Conservation (phyloP, 2,113 vertebrate genomes). For the Pipra filicauda region DNA sequence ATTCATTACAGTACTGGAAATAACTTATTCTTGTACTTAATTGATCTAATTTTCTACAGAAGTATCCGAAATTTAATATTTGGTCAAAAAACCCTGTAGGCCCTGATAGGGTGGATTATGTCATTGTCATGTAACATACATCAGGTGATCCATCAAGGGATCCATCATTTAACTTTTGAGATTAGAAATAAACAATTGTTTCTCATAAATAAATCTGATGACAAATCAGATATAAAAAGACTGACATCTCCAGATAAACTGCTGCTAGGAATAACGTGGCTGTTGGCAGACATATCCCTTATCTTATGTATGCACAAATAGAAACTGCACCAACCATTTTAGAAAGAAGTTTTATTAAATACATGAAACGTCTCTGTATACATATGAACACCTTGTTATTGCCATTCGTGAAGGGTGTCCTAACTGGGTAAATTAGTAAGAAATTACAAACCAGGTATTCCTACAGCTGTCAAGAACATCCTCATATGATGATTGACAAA, state of each 20-base stretch:
- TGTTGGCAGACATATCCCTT: background rate
- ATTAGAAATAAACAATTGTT: background rate
- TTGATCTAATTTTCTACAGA: background rate
- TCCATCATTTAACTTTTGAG: background rate
- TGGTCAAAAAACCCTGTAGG: background rate
- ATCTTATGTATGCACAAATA: background rate
- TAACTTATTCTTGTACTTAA: background rate
- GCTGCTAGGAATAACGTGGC: rapidly evolving
- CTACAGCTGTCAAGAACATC: background rate
- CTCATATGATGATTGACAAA: background rate
- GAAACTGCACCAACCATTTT: background rate
- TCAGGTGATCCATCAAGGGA: background rate
- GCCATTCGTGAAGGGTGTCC: background rate
- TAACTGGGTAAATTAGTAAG: background rate
- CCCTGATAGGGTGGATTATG: rapidly evolving
- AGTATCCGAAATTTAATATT: background rate
- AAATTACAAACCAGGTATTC: background rate
- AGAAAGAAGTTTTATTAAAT: background rate
- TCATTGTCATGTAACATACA: background rate
- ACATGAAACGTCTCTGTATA: background rate
- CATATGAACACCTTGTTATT: background rate
- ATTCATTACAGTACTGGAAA: background rate
- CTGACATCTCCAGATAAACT: background rate
- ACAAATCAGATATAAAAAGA: background rate
- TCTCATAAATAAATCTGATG: background rate